Base-by-base conservation (phyloP, 2,888 invertebrate species). In the Halocaridina rubra region DNA sequence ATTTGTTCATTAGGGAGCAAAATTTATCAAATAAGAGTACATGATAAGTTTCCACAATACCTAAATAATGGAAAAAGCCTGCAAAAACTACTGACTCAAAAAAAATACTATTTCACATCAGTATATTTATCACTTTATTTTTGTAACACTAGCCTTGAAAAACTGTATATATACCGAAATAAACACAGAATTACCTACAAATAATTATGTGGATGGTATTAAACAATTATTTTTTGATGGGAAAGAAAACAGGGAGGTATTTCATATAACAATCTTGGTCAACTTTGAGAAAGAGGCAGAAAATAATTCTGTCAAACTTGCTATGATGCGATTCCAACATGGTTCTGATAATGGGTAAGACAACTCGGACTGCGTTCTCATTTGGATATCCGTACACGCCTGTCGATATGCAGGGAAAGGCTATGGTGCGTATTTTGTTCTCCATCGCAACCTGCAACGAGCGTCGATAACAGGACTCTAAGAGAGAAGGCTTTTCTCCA, bases 311-410 rank as follows among this genome's bases (percentile, higher is more conserved):
- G 78, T 96, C 94, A 86, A 96, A 91, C 92, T 93, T 67, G 10
- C 82, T 53, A 5, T 8, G 27, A 59, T 86, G 24, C 0, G 32
- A n/a, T 24, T 79, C 84, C 46, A 97, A 91, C 90, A 93, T 94
- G 81, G 93, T 92, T 88, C 95, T 92, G 0, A 95, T 93, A 0
- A 94, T 93, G 29, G 91, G 90, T 7, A 95, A 90, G 2, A 96
- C 96, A 3, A 96, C 93, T 89, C 94, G 93, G 0, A 95, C 95
- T 0, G 97, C 97, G 46, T 94, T 91, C 85, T 93, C 93, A 90
- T 94, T 94, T 0, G 97, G 97, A 91, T 96, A 97, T 0, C 96
- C 96, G 90, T 96, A 97, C 87, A 97, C 93, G n/a, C 97, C 97
- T 3, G 97, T 97, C 0, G 96, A 96, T 90, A 97, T 96, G 90